Percentiles rank a stretch among this genome's conserved stretches.
Evolutionary conservation across 2,888 invertebrate species (phyloP).

Genomic region (Embidobia sp.): DNA sequence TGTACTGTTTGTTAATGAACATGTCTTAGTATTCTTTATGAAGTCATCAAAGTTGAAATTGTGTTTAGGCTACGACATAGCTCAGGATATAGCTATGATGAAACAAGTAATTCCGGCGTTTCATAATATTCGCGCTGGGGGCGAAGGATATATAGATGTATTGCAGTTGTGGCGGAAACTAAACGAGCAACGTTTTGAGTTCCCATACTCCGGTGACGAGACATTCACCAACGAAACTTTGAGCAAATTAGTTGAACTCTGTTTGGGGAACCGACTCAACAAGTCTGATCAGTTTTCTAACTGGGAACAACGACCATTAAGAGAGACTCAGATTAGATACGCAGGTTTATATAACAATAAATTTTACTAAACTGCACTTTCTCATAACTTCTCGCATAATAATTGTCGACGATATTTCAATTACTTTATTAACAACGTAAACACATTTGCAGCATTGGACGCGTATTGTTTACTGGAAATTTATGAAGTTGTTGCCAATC

Average conservation of each 20-base stretch:
- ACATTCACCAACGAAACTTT: constrained; percentile 86
- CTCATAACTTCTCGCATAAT: too few species aligned
- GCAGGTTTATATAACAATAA: constrained; percentile 83
- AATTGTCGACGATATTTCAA: too few species aligned
- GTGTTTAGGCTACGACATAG: constrained; percentile 84
- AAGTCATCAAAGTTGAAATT: too few species aligned
- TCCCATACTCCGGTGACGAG: constrained; percentile 83
- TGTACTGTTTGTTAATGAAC: too few species aligned
- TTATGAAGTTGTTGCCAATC: constrained; percentile 85
- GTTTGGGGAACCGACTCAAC: constrained; percentile 89
- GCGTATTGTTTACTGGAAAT: constrained; percentile 93
- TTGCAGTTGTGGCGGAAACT: constrained; percentile 84
- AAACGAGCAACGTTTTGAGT: constrained; percentile 82
- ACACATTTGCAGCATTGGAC: constrained; percentile 93
- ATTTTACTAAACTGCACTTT: too few species aligned
- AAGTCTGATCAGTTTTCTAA: constrained; percentile 96
- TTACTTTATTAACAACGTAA: too few species aligned
- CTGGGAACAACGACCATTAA: constrained; percentile 92
- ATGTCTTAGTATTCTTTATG: too few species aligned
- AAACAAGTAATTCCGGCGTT: constrained; percentile 83
- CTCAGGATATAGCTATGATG: constrained; percentile 85
- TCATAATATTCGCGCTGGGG: constrained; percentile 81
- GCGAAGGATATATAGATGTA: constrained; percentile 84
- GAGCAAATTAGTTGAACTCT: constrained; percentile 88
- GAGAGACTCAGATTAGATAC: constrained; percentile 90